A percentile compares a stretch with the other conserved stretches of the same genome.
These are phyloP conservation scores for Brenthis hecate DNA, from an alignment of 2,888 invertebrate genomes.

Conservation along the genomic window DNA sequence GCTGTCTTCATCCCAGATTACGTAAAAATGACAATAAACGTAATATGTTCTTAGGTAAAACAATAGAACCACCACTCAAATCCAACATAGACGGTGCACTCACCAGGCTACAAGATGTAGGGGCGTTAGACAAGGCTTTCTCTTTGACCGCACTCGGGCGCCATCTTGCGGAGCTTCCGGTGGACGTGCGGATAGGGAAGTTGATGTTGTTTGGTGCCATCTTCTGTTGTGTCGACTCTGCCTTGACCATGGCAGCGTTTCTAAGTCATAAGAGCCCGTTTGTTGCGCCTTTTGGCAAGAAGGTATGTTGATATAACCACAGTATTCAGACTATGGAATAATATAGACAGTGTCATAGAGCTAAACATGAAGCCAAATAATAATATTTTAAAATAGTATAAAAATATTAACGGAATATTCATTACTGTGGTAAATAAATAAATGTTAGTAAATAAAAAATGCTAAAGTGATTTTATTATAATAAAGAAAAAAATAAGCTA, in stretches of 20 bases:
- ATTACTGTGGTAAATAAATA: too few species aligned
- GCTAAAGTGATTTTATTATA: too few species aligned
- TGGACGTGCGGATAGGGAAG: conserved; percentile 96
- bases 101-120: conserved; percentile 87
- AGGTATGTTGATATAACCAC: conserved; percentile 51
- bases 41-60: conserved; percentile 75
- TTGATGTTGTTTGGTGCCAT: conserved; percentile 95
- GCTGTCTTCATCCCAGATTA: too few species aligned
- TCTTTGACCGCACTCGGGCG: conserved; percentile 92
- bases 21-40: neutral
- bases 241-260: conserved; percentile 94
- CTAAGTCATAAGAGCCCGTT: conserved; percentile 91
- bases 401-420: too few species aligned
- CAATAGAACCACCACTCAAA: conserved; percentile 87
- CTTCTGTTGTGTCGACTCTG: conserved; percentile 95
- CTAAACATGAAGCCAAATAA: too few species aligned
- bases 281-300: conserved; percentile 87
- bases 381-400: too few species aligned
- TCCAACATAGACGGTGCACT: conserved; percentile 87
- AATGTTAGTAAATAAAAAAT: too few species aligned
- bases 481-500: too few species aligned
- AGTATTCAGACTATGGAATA: too few species aligned
- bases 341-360: too few species aligned
- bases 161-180: conserved; percentile 93
- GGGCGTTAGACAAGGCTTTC: conserved; percentile 89